Conservation (phyloP, 2,888 invertebrate genomes). For the Mythimna ferrago region DNA sequence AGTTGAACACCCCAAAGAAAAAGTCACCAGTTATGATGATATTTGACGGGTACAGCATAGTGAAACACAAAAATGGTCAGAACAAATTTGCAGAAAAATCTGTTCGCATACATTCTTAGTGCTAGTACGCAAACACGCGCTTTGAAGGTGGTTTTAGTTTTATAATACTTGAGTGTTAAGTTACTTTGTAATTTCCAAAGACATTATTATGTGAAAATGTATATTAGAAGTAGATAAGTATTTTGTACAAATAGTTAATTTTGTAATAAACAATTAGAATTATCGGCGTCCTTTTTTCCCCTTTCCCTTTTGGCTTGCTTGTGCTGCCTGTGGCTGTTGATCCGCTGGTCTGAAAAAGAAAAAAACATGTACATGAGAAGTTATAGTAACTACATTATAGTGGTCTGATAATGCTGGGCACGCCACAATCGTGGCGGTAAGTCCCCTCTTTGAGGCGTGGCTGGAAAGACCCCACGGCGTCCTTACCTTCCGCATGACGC, state of each 20-base stretch:
- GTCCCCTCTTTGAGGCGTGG: too few relatives aligned
- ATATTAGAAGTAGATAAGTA: constrained; percentile 54
- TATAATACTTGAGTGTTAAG: constrained; percentile 55
- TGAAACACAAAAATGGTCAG: constrained; percentile 84
- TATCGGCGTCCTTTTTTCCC: constrained; percentile 89
- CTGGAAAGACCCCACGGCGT: too few relatives aligned
- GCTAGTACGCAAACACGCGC: too few relatives aligned
- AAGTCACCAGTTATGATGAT: constrained; percentile 79
- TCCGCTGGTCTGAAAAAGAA: constrained; percentile 82
- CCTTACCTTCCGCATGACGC: too few relatives aligned
- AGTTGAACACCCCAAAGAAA: constrained; percentile 63
- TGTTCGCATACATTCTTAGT: constrained; percentile 72
- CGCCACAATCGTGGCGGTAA: too few relatives aligned
- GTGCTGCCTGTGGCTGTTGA: constrained; percentile 82
- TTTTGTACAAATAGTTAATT: constrained; percentile 61
- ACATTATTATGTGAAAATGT: constrained; percentile 36
- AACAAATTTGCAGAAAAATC: constrained; percentile 81
- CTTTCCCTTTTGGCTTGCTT: constrained; percentile 82
- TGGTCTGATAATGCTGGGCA: too few relatives aligned
- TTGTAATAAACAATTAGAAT: constrained; percentile 64
- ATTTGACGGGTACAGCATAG: constrained; percentile 86
- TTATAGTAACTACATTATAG: too few relatives aligned
- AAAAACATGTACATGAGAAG: background rate
- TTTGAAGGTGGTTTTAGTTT: too few relatives aligned
- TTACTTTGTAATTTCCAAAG: constrained; percentile 26